Percentiles rank a stretch among this genome's conserved stretches.
Conservation (phyloP, 2,113 vertebrate species). For the Silurus meridionalis region DNA sequence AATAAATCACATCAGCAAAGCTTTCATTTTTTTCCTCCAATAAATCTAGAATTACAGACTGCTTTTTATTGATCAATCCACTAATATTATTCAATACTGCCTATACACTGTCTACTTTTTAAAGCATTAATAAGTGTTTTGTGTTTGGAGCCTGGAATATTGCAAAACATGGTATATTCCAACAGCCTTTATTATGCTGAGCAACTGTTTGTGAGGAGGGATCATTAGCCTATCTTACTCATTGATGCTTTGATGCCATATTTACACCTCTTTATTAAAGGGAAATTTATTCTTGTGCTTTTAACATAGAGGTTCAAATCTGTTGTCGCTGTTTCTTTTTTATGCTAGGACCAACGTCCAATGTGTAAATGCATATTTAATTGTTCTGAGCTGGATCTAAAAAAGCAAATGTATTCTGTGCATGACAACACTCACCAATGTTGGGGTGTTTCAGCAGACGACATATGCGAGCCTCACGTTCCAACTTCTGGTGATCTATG, state of each 20-base stretch:
- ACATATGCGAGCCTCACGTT: conserved; percentile 52
- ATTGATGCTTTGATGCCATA: background rate
- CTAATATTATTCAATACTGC: background rate
- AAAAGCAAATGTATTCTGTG: too few relatives aligned
- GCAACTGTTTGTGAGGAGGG: background rate
- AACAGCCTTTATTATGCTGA: conserved; percentile 33
- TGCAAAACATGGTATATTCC: conserved; percentile 14
- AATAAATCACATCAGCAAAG: conserved; percentile 22
- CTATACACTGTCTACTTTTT: background rate
- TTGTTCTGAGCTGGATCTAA: background rate
- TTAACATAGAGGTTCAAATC: background rate
- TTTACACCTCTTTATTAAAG: background rate
- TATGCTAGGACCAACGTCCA: background rate
- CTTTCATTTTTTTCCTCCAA: background rate
- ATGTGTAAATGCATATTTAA: background rate
- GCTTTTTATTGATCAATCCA: background rate
- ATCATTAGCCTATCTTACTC: background rate
- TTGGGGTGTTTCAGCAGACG: conserved; percentile 51
- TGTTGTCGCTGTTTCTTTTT: background rate
- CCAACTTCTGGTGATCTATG: conserved; percentile 53
- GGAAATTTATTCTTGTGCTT: background rate
- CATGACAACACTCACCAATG: conserved; percentile 31
- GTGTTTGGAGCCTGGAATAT: background rate
- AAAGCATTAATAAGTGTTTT: conserved; percentile 1
- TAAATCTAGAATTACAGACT: background rate